Base-by-base conservation (phyloP, 2,113 vertebrate species). In the Engraulis encrasicolus region DNA sequence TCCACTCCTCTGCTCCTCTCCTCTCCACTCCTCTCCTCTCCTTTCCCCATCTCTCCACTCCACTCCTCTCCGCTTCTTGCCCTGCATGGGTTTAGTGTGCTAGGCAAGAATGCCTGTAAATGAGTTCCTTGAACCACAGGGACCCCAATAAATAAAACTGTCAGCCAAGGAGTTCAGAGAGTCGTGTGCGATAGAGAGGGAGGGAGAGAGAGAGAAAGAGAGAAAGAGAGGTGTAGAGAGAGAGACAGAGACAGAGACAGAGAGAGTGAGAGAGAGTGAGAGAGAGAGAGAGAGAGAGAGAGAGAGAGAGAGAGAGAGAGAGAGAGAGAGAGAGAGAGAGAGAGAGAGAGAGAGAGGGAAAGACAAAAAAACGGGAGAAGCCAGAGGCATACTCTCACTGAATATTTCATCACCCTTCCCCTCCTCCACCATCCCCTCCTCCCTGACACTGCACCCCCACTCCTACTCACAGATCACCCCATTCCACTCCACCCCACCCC, bases 371-470 rank as follows among this genome's bases (percentile, higher is more conserved):
- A 34, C 27, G 38, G 7, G 85, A 87, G 88, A 88, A 92, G 92
- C 90, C 91, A 90, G 89, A 93, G 93, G 89, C 92, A 83, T 91
- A 91, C 90, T 93, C 92, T 93, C 93, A 92, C 94, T 95, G 94
- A 95, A 95, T 95, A 95, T 95, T 95, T 95, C 93, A 95, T 95
- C 94, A 94, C 90, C 90, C 89, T 88, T n/a, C n/a, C 87, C 88
- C 91, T 83, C 89, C 85, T 85, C 84, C 78, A 82, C 78, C 38
- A 54, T 79, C 84, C 78, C 38, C 48, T 79, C 84, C 66, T 85
- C 83, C 23, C 86, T 58, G 79, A 71, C 79, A 38, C 34, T 71
- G 61, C 81, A 37, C 81, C 89, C 89, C 89, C 71, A 6, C 84
- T 80, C 52, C 85, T 38, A 78, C 71, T 37, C 23, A 18, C 61